A percentile compares a stretch with the other conserved stretches of the same genome.
Conservation (phyloP, 2,888 invertebrate species). For the Antitype chi region DNA sequence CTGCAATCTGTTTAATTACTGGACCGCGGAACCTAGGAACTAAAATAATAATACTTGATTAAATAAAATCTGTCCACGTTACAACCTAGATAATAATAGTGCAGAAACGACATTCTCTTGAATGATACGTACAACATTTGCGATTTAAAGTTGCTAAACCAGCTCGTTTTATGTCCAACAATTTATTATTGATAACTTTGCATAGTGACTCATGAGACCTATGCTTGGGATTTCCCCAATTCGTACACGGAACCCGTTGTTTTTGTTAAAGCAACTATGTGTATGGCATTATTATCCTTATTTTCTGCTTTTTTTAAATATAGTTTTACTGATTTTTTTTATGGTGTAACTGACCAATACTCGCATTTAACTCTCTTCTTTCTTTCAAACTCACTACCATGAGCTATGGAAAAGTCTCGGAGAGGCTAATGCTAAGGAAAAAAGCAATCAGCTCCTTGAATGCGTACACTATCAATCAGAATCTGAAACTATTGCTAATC, state of each 20-base stretch:
- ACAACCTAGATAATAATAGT: constrained; percentile 32
- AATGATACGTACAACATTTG: not conserved
- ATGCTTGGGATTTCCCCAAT: constrained; percentile 31
- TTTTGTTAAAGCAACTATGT: not conserved
- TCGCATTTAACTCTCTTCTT: too few species aligned
- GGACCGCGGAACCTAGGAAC: constrained; percentile 1
- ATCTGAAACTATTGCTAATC: too few species aligned
- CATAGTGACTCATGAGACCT: constrained; percentile 36
- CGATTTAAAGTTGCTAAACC: constrained; percentile 12
- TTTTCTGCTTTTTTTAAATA: too few species aligned
- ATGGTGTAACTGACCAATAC: too few species aligned
- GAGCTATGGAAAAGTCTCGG: not conserved
- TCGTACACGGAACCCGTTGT: constrained; percentile 7
- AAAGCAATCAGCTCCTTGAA: not conserved
- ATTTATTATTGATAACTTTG: not conserved
- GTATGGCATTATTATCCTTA: too few species aligned
- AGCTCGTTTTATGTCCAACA: not conserved
- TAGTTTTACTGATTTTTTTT: too few species aligned
- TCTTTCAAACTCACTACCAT: not conserved
- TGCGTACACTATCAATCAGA: too few species aligned
- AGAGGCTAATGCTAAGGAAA: not conserved
- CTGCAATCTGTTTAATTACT: constrained; percentile 34
- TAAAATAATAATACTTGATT: constrained; percentile 20
- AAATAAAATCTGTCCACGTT: constrained; percentile 16
- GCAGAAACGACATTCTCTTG: constrained; percentile 28